These are phyloP conservation scores for Hemitrygon akajei DNA, from an alignment of 2,797 vertebrate species.

Conservation along the genomic window DNA sequence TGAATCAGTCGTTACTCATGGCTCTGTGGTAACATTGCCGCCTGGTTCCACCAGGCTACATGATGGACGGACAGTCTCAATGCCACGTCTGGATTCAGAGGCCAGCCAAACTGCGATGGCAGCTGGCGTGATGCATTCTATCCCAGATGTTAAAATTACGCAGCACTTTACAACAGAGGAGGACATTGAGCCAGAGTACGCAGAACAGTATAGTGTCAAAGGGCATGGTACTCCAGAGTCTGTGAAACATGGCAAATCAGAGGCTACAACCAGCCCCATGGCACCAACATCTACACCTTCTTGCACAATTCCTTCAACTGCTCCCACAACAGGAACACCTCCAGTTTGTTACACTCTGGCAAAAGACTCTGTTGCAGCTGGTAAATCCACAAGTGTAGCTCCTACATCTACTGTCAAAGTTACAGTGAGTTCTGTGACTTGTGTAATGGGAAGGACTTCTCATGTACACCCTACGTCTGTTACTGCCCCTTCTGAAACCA, in stretches of 20 bases:
- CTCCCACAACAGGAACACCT: constrained; percentile 49
- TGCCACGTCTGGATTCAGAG: constrained; percentile 42
- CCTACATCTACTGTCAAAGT: constrained; percentile 58
- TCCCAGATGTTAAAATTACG: constrained; percentile 97
- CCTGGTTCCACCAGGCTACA: constrained; percentile 54
- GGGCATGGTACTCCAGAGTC: constrained; percentile 61
- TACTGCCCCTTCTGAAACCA: constrained; percentile 42
- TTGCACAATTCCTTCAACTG: constrained; percentile 48
- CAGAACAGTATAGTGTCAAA: constrained; percentile 66
- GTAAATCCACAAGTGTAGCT: constrained; percentile 43
- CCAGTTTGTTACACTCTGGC: constrained; percentile 46
- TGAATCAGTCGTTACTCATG: constrained; percentile 50
- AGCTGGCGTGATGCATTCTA: constrained; percentile 75
- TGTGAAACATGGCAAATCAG: constrained; percentile 53
- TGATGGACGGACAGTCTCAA: constrained; percentile 56
- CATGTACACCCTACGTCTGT: not conserved
- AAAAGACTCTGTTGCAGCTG: constrained; percentile 51
- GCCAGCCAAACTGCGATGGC: constrained; percentile 63
- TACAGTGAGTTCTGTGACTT: constrained; percentile 57
- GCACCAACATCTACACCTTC: constrained; percentile 42
- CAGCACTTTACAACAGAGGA: constrained; percentile 92
- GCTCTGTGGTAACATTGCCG: constrained; percentile 44
- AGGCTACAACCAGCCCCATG: constrained; percentile 42
- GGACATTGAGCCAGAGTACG: constrained; percentile 80
- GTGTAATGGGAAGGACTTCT: constrained; percentile 48